phyloP scores from a whole-genome alignment of 2,797 vertebrate species.

The Tokudaia tokunoshimensis region DNA sequence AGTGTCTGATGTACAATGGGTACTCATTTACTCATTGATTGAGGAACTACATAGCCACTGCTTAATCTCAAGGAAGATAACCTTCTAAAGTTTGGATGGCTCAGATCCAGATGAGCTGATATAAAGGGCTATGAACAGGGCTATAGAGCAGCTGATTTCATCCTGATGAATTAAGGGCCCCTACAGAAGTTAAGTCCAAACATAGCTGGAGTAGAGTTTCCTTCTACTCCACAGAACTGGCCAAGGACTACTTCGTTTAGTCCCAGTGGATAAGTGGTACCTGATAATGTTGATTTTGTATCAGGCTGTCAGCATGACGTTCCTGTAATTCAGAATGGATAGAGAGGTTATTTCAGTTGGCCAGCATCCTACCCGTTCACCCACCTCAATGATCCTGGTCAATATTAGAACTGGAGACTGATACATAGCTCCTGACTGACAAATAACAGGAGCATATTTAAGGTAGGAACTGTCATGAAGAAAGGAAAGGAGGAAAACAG shows the following conservation, averaged over 20 bases:
- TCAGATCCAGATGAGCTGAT: not conserved
- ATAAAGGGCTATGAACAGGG: not conserved
- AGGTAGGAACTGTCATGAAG: not conserved
- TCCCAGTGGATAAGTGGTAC: slow-evolving; percentile 86
- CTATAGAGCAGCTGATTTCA: not conserved
- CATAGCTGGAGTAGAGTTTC: not conserved
- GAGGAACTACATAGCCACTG: not conserved
- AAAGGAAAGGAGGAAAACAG: slow-evolving; percentile 18
- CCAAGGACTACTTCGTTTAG: not conserved
- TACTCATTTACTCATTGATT: not conserved
- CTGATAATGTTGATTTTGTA: slow-evolving; percentile 98
- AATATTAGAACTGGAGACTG: slow-evolving; percentile 46
- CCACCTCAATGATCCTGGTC: not conserved
- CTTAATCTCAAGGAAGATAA: not conserved
- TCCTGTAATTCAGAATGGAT: slow-evolving; percentile 91
- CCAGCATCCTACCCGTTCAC: not conserved
- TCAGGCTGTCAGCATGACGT: slow-evolving; percentile 95
- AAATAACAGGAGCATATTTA: not conserved
- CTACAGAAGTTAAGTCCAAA: not conserved
- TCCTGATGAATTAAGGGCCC: not conserved
- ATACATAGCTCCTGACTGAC: not conserved
- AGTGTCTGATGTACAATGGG: not conserved
- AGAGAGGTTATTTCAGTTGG: slow-evolving; percentile 50
- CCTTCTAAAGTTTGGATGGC: not conserved
- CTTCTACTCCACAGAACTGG: slow-evolving; percentile 5